phyloP scores from a whole-genome alignment of 2,113 vertebrate genomes.

The Ahaetulla prasina region DNA sequence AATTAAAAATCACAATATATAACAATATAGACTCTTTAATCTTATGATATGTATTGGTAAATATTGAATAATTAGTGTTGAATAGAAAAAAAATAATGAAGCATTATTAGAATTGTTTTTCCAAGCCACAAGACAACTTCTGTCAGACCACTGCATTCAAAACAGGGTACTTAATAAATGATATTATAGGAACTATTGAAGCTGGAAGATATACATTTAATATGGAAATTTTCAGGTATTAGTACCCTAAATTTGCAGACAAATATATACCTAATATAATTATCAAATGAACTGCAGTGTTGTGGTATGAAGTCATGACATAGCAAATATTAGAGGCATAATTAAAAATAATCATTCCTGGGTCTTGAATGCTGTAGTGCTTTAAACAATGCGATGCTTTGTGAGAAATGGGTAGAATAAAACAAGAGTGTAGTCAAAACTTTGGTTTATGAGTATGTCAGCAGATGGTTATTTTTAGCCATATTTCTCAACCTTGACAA shows the following conservation, averaged over 20 bases:
- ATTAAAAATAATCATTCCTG: neutral
- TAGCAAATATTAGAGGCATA: neutral
- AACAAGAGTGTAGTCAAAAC: neutral
- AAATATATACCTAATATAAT: neutral
- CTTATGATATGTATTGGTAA: neutral
- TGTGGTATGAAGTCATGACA: neutral
- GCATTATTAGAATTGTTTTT: neutral
- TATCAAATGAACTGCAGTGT: neutral
- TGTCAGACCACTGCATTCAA: neutral
- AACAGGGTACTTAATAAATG: neutral
- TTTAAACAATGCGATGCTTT: neutral
- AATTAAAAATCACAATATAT: neutral
- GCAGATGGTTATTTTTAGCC: neutral
- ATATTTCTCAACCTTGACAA: neutral
- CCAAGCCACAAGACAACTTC: neutral
- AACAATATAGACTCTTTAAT: neutral
- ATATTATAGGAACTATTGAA: neutral
- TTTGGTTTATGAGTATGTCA: slow-evolving; percentile 34
- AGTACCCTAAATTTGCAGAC: neutral
- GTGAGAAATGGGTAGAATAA: slow-evolving; percentile 27
- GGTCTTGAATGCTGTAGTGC: neutral
- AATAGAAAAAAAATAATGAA: neutral
- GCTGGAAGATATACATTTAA: neutral
- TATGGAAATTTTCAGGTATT: neutral
- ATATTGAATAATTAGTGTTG: neutral